Evolutionary conservation across 2,888 invertebrate species (phyloP).

Genomic region (Nymphalis urticae): DNA sequence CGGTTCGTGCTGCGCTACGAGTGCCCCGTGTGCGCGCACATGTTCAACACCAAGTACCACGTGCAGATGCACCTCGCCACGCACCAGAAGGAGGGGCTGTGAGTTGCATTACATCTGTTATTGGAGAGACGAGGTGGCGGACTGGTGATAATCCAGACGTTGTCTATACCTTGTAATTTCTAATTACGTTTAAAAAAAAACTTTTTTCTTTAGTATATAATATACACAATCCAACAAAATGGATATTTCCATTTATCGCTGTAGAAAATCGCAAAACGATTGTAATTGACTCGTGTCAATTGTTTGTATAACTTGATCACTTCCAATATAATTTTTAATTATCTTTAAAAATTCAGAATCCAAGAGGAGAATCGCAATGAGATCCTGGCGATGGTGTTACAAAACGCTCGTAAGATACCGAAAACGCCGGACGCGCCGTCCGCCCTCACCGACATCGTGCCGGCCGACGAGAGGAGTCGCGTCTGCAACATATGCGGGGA

Average conservation of each 20-base stretch:
- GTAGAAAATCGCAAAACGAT: too few relatives aligned
- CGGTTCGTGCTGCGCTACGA: constrained; percentile 64
- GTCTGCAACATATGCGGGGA: constrained; percentile 76
- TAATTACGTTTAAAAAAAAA: too few relatives aligned
- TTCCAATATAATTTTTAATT: too few relatives aligned
- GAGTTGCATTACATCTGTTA: background rate
- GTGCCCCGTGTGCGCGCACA: constrained; percentile 75
- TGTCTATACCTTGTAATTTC: too few relatives aligned
- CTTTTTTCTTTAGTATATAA: too few relatives aligned
- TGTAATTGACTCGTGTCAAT: too few relatives aligned
- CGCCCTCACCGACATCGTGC: constrained; percentile 43
- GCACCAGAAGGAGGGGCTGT: constrained; percentile 64
- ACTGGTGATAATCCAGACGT: too few relatives aligned
- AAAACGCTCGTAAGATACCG: constrained; percentile 70
- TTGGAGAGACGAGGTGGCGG: too few relatives aligned
- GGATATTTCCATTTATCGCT: too few relatives aligned
- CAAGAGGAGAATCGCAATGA: constrained; percentile 68
- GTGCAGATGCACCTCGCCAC: constrained; percentile 68
- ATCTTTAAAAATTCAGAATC: constrained; percentile 50
- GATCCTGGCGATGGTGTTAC: constrained; percentile 71
- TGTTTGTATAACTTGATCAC: too few relatives aligned
- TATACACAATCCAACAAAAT: too few relatives aligned
- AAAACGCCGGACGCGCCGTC: constrained; percentile 46
- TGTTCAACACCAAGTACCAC: constrained; percentile 74
- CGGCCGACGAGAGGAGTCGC: constrained; percentile 62